Base-by-base conservation (phyloP, 1,140 invertebrate genomes). In the Centruroides sculpturatus region DNA sequence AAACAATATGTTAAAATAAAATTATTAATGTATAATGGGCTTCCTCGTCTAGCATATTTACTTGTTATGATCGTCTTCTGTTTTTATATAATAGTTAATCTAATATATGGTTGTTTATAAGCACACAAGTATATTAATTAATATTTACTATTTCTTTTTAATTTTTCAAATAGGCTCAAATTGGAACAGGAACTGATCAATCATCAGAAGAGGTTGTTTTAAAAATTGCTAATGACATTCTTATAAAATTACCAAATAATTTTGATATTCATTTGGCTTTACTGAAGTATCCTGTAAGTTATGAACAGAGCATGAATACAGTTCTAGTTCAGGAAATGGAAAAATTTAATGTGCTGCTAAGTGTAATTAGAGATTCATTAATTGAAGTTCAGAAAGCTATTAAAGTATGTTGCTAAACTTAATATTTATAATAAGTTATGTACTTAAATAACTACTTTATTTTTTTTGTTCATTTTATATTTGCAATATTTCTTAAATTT, bases 321-420 rank as follows among this genome's bases (percentile, higher is more conserved):
- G 78, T 80, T 5, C 67, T 80, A n/a, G 76, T 80, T 35, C 79
- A 80, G 67, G 79, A 80, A 69, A 78, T 80, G 77, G 72, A 71
- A 50, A 66, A 78, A 57, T 80, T 78, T 65, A 80, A 80, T 69
- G 64, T 52, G 3, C 70, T 80, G 8, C 68, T 79, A 36, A 59
- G 60, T n/a, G 72, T 70, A 5, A 76, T 80, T 50, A 66, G 74
- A 41, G 65, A 65, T 47, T 77, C 73, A 59, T 67, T 79, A n/a
- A 56, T 66, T 9, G 75, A 77, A 61, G 72, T 78, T 51, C 66
- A 71, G 50, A 79, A 78, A 59, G 77, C 78, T 12, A 77, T 79
- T 46, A 78, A 23, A 23, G 23, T 23, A 23, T 23, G 23, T 23
- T 23, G 23, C 23, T 23, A 23, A 78, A 69, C 75, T 75, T 66